Base-by-base conservation (phyloP, 2,888 invertebrate genomes). In the Spodoptera picta region DNA sequence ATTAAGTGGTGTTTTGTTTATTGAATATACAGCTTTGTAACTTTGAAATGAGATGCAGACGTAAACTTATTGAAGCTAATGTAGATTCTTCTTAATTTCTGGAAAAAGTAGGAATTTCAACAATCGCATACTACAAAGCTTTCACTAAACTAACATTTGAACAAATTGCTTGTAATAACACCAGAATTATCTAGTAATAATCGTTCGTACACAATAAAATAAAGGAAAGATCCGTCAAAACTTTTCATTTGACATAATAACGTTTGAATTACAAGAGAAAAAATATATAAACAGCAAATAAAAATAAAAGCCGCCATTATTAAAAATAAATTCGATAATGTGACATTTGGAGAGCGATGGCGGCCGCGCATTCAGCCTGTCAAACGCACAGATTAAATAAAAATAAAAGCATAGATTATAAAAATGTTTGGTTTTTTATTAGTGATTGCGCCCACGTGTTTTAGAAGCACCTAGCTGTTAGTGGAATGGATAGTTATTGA, bases 361-460 rank as follows among this genome's bases (percentile, higher is more conserved):
- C 54, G 49, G 60, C 48, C 48, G 66, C 79, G 62, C 79, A 76
- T 73, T 78, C 64, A 65, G 65, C 60, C 65, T 79, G 77, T 78
- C 79, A 78, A 76, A 78, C 52, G 61, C 60, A 71, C 56, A 74
- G 71, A 79, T 79, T 73, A 78, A 70, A 79, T 69, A 71, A 64
- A 78, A 79, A 60, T 69, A 64, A 69, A 65, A 61, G 24, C 75
- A 60, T 58, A 65, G 71, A 75, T 50, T 65, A 65, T 65, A 54
- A 57, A 73, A 73, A 19, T 48, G 49, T 14, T 43, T 19, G 46
- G 53, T 50, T 59, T 62, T 74, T 52, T 55, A 58, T 71, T 50
- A 31, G 31, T 69, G 63, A 54, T 54, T 51, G 68, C 74, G 60
- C 80, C 77, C 74, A 79, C 73, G 50, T 56, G 53, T 61, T 45